Evolutionary conservation across 2,113 vertebrate genomes (phyloP).

Genomic region (Natator depressus): DNA sequence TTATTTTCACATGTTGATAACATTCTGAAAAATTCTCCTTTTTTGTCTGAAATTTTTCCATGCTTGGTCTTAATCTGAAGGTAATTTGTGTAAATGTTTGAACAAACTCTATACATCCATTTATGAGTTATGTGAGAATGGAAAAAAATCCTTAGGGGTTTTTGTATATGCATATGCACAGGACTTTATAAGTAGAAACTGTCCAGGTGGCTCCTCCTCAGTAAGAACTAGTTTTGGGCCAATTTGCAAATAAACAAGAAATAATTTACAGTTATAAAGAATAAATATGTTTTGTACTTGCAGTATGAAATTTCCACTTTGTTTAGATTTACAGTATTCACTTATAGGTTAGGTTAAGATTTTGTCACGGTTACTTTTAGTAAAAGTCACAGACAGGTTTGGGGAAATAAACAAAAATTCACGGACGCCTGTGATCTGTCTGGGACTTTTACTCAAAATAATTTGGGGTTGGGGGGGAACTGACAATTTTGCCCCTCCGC

Average conservation of each 20-base stretch:
- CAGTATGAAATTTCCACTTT: not conserved
- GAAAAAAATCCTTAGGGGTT: not conserved
- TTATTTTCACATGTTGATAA: not conserved
- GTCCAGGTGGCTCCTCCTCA: not conserved
- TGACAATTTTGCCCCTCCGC: too few species aligned
- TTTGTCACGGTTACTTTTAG: too few species aligned
- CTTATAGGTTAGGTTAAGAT: too few species aligned
- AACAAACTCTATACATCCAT: not conserved
- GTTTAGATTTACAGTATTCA: not conserved
- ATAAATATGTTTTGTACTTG: constrained; percentile 20
- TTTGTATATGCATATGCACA: not conserved
- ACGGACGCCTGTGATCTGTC: too few species aligned
- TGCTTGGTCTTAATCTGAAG: not conserved
- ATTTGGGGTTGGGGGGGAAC: too few species aligned
- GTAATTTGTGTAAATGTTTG: not conserved
- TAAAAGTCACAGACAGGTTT: too few species aligned
- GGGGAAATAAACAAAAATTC: too few species aligned
- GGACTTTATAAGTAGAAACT: constrained; percentile 14
- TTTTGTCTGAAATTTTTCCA: not conserved
- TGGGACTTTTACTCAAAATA: too few species aligned
- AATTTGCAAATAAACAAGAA: not conserved
- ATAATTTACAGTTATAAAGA: not conserved
- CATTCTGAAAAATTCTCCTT: not conserved
- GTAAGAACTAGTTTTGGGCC: not conserved
- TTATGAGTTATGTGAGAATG: not conserved